These are phyloP conservation scores for Synergus laeviventris DNA, from an alignment of 2,888 invertebrate species.

Conservation along the genomic window DNA sequence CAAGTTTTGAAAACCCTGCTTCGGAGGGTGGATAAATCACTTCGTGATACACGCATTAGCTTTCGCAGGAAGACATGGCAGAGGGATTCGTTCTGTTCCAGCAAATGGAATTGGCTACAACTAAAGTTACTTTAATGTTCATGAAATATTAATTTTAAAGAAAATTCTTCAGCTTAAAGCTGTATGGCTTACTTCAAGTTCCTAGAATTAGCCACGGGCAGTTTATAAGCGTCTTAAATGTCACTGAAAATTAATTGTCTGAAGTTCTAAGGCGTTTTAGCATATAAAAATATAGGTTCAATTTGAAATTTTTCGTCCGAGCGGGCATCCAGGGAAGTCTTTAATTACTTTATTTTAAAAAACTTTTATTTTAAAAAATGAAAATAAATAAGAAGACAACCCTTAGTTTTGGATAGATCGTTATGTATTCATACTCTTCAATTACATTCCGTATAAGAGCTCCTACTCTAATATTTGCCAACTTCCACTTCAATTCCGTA, in stretches of 20 bases:
- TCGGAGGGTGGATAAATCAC: slow-evolving; percentile 1
- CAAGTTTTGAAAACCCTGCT: slow-evolving; percentile 26
- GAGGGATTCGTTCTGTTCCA: not conserved
- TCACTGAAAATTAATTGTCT: slow-evolving; percentile 11
- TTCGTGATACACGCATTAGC: slow-evolving; percentile 1
- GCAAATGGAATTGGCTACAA: slow-evolving; percentile 25
- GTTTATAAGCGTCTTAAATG: slow-evolving; percentile 31
- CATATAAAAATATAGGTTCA: not conserved
- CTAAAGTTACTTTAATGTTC: not conserved
- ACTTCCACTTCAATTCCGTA: slow-evolving; percentile 33
- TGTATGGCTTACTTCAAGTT: slow-evolving; percentile 2
- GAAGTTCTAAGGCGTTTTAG: not conserved
- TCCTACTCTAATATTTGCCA: slow-evolving; percentile 5
- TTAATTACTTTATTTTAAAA: not conserved
- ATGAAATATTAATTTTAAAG: not conserved
- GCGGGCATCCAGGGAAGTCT: too few species aligned
- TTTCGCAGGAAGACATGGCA: not conserved
- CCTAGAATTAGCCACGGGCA: slow-evolving; percentile 17
- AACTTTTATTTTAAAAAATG: not conserved
- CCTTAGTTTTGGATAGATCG: not conserved
- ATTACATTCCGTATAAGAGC: not conserved
- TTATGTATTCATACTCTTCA: not conserved
- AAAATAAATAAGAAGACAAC: not conserved
- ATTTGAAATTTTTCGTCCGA: not conserved
- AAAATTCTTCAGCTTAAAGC: not conserved